A percentile compares a stretch with the other conserved stretches of the same genome.
phyloP scores from a whole-genome alignment of 2,113 vertebrate genomes.

The Laticauda laticaudata region DNA sequence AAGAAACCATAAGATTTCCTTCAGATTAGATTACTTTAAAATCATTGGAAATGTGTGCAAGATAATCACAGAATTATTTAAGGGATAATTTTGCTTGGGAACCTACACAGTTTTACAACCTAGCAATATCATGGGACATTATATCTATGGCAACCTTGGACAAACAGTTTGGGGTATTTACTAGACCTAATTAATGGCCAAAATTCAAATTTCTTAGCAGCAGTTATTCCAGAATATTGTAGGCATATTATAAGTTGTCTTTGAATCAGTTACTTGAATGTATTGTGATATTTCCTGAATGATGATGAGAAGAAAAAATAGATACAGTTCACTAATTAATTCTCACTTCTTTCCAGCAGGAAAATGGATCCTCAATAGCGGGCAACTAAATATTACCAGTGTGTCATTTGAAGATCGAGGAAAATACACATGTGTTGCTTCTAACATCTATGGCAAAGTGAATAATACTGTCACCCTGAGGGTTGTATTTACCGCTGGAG shows the following conservation, averaged over 20 bases:
- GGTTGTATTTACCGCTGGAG: conserved; percentile 89
- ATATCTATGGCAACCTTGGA: not conserved
- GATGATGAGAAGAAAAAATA: conserved; percentile 10
- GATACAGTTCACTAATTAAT: conserved; percentile 27
- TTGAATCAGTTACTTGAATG: not conserved
- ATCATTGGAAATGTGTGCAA: not conserved
- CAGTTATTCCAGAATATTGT: conserved; percentile 4
- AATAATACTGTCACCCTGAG: conserved; percentile 93
- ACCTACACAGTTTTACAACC: not conserved
- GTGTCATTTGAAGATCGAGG: conserved; percentile 93
- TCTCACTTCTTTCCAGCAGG: conserved; percentile 66
- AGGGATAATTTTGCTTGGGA: not conserved
- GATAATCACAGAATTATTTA: not conserved
- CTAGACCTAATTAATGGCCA: not conserved
- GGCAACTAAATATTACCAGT: conserved; percentile 88
- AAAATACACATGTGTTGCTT: conserved; percentile 91
- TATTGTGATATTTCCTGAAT: not conserved
- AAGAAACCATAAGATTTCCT: not conserved
- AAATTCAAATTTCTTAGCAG: not conserved
- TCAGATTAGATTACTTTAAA: not conserved
- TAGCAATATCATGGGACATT: not conserved
- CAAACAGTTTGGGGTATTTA: not conserved
- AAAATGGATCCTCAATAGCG: conserved; percentile 82
- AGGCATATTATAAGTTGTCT: not conserved
- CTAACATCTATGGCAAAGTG: conserved; percentile 79